These are phyloP conservation scores for Petrocephalus microphthalmus DNA, from an alignment of 2,113 vertebrate genomes.

Conservation along the genomic window DNA sequence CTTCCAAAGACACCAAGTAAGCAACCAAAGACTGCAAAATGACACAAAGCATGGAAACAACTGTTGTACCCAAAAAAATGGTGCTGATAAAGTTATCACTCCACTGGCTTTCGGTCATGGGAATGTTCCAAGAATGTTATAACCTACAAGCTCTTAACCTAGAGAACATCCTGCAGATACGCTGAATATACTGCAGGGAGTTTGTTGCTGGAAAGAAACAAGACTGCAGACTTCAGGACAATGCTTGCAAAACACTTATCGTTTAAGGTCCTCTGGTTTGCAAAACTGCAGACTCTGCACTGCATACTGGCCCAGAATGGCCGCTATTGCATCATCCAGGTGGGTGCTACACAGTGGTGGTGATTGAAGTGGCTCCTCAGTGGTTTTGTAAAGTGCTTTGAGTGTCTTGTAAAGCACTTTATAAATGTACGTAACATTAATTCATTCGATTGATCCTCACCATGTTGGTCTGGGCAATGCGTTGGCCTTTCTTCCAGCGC, in stretches of 20 bases:
- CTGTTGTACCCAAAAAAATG: background rate
- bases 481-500: slow-evolving; percentile 88
- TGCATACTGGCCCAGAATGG: background rate
- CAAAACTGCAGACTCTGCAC: background rate
- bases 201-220: background rate
- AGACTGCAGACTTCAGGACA: background rate
- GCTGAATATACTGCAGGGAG: background rate
- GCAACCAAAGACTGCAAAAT: background rate
- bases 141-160: background rate
- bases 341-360: background rate
- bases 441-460: slow-evolving; percentile 48
- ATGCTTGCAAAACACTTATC: background rate
- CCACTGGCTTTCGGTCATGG: background rate
- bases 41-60: background rate
- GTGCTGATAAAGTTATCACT: background rate
- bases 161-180: background rate
- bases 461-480: slow-evolving; percentile 84
- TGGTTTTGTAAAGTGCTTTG: background rate
- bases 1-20: background rate
- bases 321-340: background rate
- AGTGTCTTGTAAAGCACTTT: background rate
- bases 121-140: background rate
- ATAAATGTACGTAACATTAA: background rate
- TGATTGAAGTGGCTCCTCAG: background rate
- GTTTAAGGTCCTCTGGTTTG: background rate